Base-by-base conservation (phyloP, 2,113 vertebrate species). In the Chlamydotis undulata region DNA sequence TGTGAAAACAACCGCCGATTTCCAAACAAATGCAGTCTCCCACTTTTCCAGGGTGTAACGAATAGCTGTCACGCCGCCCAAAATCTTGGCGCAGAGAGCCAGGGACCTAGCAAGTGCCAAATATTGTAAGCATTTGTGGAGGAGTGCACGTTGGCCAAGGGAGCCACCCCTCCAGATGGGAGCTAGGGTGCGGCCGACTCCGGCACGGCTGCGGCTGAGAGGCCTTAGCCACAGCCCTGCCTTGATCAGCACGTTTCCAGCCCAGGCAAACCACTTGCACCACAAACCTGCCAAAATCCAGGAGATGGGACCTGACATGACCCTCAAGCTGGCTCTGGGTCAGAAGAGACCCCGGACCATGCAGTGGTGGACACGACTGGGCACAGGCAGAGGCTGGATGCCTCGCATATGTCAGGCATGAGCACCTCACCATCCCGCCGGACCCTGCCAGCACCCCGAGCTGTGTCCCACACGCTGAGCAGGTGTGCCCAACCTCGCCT, bases 71-170 rank as follows among this genome's bases (percentile, higher is more conserved):
- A 89, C 70, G 68, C 83, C 43, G 18, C 87, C 53, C 73, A 37
- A 82, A 87, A 75, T 33, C 83, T 94, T 95, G 94, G 91, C 53
- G 1, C 52, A 33, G 83, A 77, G 83, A 71, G 26, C 11, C 77
- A 68, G 73, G 52, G 93, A 89, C 77, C 37, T 35, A 84, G 77
- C 43, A 47, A 81, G 87, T 94, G 94, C 95, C 96, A 96, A 96
- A 96, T 94, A 97, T 95, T 95, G 81, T 60, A 96, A 91, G 89
- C 53, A 97, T 97, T 91, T 95, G 94, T 94, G 95, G 96, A 94
- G 95, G 95, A 93, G 96, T 92, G 83, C 69, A 71, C 87, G 56
- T 71, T 59, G 87, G 89, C 91, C 68, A 55, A 77, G 77, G 60
- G 65, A 95, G 60, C 43, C 73, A 92, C 87, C 93, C 95, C 77